Evolutionary conservation across 2,888 invertebrate genomes (phyloP).

Genomic region (Chymomyza procnemis): DNA sequence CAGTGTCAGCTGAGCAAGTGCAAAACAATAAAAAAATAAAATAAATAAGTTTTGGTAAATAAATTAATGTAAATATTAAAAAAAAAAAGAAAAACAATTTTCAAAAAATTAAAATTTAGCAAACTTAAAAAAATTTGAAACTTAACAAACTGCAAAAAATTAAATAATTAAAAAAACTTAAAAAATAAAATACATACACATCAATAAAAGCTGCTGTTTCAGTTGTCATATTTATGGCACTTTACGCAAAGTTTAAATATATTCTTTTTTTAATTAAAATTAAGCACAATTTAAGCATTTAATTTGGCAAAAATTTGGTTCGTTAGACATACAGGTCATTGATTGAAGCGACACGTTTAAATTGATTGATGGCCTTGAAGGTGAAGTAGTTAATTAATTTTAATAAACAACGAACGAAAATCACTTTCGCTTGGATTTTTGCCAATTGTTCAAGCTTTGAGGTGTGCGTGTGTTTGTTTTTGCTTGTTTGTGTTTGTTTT

Average conservation of each 20-base stretch:
- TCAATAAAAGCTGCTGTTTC: slow-evolving; percentile 15
- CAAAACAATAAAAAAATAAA: too few species aligned
- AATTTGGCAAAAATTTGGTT: neutral
- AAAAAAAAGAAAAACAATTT: slow-evolving; percentile 1
- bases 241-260: neutral
- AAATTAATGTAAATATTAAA: neutral
- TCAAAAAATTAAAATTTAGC: too few species aligned
- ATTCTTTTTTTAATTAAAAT: neutral
- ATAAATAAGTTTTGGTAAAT: neutral
- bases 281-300: neutral
- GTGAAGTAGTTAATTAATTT: slow-evolving; percentile 27
- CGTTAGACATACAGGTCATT: slow-evolving; percentile 16
- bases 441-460: neutral
- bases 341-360: slow-evolving; percentile 1
- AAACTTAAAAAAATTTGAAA: neutral
- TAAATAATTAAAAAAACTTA: neutral
- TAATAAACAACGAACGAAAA: slow-evolving; percentile 6
- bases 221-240: neutral
- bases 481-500: neutral
- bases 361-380: slow-evolving; percentile 23
- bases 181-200: slow-evolving; percentile 47
- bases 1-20: too few species aligned
- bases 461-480: neutral
- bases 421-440: neutral
- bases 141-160: slow-evolving; percentile 4